A percentile compares a stretch with the other conserved stretches of the same genome.
Evolutionary conservation across 92 coral and sea anemone genomes (phyloP).

Genomic region (Zoanthus gigantus): DNA sequence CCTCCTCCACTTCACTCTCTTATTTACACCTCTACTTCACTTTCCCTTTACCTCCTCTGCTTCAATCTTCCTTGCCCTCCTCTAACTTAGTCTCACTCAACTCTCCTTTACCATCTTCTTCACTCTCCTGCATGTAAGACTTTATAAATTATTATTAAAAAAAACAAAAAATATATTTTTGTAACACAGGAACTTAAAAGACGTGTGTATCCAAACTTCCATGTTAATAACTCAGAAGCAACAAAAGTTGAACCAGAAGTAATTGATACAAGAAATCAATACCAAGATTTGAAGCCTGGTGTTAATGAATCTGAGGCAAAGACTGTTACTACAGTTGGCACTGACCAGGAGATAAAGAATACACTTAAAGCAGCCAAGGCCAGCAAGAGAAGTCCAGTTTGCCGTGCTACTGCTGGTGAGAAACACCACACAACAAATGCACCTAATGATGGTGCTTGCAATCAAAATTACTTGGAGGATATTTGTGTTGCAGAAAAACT

Average conservation of each 20-base stretch:
- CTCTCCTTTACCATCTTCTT: background rate
- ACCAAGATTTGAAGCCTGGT: background rate
- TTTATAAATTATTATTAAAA: background rate
- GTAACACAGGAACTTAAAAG: background rate
- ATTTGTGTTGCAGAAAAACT: background rate
- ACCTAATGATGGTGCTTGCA: background rate
- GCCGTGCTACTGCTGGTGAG: background rate
- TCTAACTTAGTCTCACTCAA: background rate
- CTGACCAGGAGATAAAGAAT: background rate
- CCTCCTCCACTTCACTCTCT: no score
- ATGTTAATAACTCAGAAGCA: background rate
- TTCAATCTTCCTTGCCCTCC: no score
- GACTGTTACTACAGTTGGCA: background rate
- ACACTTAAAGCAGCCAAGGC: background rate
- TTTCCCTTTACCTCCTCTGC: no score
- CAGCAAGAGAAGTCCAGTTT: background rate
- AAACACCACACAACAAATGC: background rate
- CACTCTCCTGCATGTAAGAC: background rate
- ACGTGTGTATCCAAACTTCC: background rate
- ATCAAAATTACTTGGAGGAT: background rate
- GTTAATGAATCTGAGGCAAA: background rate
- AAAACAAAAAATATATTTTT: background rate
- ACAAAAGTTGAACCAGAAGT: background rate
- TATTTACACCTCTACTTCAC: no score
- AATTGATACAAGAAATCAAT: background rate